These are phyloP conservation scores for Petrosia ficiformis DNA, from an alignment of 37 sponge, comb jelly and placozoan species.

Conservation along the genomic window DNA sequence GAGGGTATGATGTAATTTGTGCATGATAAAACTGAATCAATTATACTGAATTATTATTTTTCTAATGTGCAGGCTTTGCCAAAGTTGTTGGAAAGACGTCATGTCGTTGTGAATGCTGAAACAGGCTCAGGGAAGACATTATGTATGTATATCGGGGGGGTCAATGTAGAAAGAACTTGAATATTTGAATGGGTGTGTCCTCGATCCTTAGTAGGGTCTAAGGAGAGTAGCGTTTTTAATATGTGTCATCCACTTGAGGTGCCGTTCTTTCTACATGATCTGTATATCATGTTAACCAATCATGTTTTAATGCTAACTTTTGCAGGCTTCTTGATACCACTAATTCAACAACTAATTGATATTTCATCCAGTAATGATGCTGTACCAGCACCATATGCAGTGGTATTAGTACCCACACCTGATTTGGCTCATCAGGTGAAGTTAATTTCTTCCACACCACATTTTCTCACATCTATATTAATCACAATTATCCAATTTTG, in stretches of 20 bases:
- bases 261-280: too few species aligned
- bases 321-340: slow-evolving; percentile 67
- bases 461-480: neutral
- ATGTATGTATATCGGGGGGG: too few species aligned
- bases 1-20: slow-evolving; percentile 20
- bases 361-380: neutral
- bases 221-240: too few species aligned
- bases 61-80: slow-evolving; percentile 43
- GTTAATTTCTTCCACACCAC: neutral
- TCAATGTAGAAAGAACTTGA: too few species aligned
- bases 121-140: slow-evolving; percentile 89
- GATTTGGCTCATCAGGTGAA: slow-evolving; percentile 79
- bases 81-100: slow-evolving; percentile 31
- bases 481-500: too few species aligned
- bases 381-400: slow-evolving; percentile 24
- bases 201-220: too few species aligned
- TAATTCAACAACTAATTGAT: slow-evolving; percentile 19
- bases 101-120: slow-evolving; percentile 78
- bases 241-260: too few species aligned
- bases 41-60: neutral
- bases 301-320: too few species aligned
- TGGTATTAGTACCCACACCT: slow-evolving; percentile 75
- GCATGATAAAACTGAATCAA: too few species aligned
- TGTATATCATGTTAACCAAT: too few species aligned
- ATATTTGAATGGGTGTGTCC: too few species aligned